A percentile compares a stretch with the other conserved stretches of the same genome.
Evolutionary conservation across 2,888 invertebrate species (phyloP).

Genomic region (Oligia fasciuncula): DNA sequence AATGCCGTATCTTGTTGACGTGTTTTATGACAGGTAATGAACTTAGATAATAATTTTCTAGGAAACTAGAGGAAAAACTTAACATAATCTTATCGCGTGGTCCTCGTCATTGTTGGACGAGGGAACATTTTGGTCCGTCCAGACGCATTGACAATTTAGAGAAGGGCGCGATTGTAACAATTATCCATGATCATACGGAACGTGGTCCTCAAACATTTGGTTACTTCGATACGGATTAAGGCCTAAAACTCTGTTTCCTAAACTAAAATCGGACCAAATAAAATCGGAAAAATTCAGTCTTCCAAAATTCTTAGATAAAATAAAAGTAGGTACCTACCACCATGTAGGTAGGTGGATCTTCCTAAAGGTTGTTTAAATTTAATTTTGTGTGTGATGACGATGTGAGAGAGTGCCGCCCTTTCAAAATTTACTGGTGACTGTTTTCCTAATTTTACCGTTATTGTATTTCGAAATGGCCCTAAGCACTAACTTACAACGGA

Average conservation of each 20-base stretch:
- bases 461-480: not conserved
- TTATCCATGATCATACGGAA: not conserved
- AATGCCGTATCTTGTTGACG: constrained; percentile 69
- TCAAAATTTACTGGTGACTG: not conserved
- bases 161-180: not conserved
- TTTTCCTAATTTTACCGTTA: not conserved
- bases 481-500: not conserved
- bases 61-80: constrained; percentile 20
- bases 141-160: constrained; percentile 1
- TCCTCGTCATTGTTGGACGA: constrained; percentile 38
- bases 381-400: not conserved
- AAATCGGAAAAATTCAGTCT: not conserved
- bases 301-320: not conserved
- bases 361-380: not conserved
- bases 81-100: constrained; percentile 21
- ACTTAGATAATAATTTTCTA: constrained; percentile 53
- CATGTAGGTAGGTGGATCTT: not conserved
- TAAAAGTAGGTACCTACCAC: not conserved
- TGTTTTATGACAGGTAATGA: constrained; percentile 57
- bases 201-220: not conserved
- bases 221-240: not conserved
- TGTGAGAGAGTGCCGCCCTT: not conserved
- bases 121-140: constrained; percentile 17
- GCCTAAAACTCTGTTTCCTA: not conserved
- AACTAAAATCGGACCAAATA: not conserved